Evolutionary conservation across 2,113 vertebrate genomes (phyloP), one percentile per base, ranked within the genome.

Genomic region (Oreotrochilus melanogaster): DNA sequence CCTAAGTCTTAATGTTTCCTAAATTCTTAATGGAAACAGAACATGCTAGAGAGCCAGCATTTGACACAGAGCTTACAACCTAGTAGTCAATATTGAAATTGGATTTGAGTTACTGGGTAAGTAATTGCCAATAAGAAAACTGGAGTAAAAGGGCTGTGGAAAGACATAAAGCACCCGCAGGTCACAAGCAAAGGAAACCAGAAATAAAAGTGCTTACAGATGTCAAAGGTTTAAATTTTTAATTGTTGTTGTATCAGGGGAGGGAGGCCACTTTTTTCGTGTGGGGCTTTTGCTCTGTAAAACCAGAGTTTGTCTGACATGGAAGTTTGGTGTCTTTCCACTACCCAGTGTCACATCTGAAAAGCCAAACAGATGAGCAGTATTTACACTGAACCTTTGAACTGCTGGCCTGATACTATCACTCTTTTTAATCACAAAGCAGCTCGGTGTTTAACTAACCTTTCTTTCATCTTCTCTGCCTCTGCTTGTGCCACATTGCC

Each of bases 381-480:
- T 74, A 89, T 92, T 95, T 95, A 93, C 67, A 74, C 27, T 83
- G 84, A 92, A 81, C 75, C 82, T 91, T 62, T 88, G 80, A 82
- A 88, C 71, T 71, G 2, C 11, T 88, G 84, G 60, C 67, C 45
- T 30, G 18, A 73, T 94, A 28, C 22, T 72, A 88, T 73, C 70
- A 86, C 62, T 91, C 75, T 74, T 54, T 86, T 65, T 45, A 88
- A 93, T 74, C 94, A 94, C 33, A 90, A 93, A 93, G 91, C 75
- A 80, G 12, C 35, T 71, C 89, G 62, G 81, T 90, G 86, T 87
- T 95, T 91, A 83, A 91, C 67, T 73, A 95, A 88, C 61, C 89
- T 95, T 84, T 70, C 89, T 94, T 97, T 95, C 72, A 94, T 95
- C 86, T 95, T 78, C 33, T 92, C 78, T 70, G 43, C 65, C 86